These are phyloP conservation scores for Volucella inflata DNA, from an alignment of 2,888 invertebrate genomes.

Conservation along the genomic window DNA sequence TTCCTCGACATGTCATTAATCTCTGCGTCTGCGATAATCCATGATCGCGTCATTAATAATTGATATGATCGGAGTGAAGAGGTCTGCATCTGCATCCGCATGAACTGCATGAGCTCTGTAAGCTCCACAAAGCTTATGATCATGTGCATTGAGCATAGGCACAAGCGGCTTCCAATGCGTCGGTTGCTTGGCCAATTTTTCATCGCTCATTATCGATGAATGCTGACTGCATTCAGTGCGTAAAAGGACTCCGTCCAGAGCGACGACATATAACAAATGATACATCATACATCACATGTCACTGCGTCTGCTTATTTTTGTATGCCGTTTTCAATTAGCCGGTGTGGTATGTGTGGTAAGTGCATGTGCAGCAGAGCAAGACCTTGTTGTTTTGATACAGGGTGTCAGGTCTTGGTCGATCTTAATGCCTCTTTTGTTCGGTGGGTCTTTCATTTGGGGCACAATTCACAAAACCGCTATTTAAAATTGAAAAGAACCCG, in stretches of 20 bases:
- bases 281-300: conserved; percentile 65
- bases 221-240: not conserved
- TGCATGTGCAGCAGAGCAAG: conserved; percentile 31
- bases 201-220: conserved; percentile 66
- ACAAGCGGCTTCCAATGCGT: not conserved
- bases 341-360: conserved; percentile 58
- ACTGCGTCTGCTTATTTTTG: conserved; percentile 57
- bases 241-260: conserved; percentile 30
- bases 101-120: conserved; percentile 6
- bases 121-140: conserved; percentile 7
- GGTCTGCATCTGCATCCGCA: conserved; percentile 38
- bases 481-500: conserved; percentile 39
- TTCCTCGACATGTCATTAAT: conserved; percentile 78
- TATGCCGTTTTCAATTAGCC: conserved; percentile 35
- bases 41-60: conserved; percentile 81
- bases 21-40: conserved; percentile 77
- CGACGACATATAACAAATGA: conserved; percentile 65
- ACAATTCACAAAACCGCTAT: conserved; percentile 22
- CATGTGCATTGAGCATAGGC: conserved; percentile 1
- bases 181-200: conserved; percentile 33
- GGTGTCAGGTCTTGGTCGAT: conserved; percentile 47
- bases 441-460: conserved; percentile 6
- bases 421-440: no score
- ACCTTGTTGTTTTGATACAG: conserved; percentile 39
- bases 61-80: conserved; percentile 79